Evolutionary conservation across 2,797 vertebrate species (phyloP).

Genomic region (Pristis pectinata): DNA sequence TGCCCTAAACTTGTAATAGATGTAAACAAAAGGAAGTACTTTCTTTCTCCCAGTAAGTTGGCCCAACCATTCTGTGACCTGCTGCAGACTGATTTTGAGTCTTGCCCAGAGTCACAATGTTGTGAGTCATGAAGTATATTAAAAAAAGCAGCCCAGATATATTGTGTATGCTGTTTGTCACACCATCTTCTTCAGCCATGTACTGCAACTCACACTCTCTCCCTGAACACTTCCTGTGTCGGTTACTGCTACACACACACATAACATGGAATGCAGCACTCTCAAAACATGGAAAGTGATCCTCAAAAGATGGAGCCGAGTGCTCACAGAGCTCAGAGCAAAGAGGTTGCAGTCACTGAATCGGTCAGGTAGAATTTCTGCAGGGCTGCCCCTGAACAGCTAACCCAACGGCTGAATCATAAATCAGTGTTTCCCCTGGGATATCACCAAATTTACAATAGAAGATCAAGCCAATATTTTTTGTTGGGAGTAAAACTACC

Average conservation of each 20-base stretch:
- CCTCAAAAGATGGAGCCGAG: not conserved
- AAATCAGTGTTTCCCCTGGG: not conserved
- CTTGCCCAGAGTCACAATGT: not conserved
- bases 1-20: not conserved
- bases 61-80: not conserved
- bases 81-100: not conserved
- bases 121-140: constrained; percentile 3
- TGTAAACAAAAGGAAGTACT: not conserved
- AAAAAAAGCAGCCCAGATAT: not conserved
- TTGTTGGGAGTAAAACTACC: not conserved
- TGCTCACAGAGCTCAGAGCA: not conserved
- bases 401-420: not conserved
- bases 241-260: not conserved
- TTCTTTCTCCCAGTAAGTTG: not conserved
- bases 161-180: constrained; percentile 25
- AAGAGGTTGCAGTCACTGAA: not conserved
- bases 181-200: constrained; percentile 25
- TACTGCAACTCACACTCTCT: not conserved
- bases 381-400: not conserved
- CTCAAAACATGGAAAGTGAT: not conserved
- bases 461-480: not conserved
- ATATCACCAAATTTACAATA: too few species aligned
- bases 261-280: not conserved
- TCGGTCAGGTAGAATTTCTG: too few species aligned
- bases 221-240: constrained; percentile 3